Conservation (phyloP, 2,797 vertebrate species). For the Coccyzus lansbergi region DNA sequence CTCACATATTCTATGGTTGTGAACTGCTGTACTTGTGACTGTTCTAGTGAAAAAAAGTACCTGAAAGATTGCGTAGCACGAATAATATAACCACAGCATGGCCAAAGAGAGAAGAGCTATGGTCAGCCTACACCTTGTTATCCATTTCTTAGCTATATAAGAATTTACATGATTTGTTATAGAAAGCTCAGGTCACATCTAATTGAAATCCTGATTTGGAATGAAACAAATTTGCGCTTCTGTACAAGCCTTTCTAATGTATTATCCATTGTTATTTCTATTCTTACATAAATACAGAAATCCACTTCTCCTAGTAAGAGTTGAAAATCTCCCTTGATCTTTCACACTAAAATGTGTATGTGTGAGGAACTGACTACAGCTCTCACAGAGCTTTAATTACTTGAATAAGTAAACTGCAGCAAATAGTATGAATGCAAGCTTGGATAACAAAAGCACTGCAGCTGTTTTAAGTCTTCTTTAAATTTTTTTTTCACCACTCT, state of each 20-base stretch:
- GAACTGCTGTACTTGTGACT: neutral
- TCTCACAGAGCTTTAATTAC: neutral
- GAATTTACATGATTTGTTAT: neutral
- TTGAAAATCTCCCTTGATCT: neutral
- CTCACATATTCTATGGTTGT: neutral
- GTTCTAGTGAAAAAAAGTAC: neutral
- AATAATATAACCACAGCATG: neutral
- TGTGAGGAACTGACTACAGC: neutral
- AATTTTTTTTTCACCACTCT: neutral
- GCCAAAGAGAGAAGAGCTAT: neutral
- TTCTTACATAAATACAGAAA: neutral
- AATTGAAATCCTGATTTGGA: neutral
- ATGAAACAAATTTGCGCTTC: neutral
- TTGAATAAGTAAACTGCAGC: neutral
- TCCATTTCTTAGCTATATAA: neutral
- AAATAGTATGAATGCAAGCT: neutral
- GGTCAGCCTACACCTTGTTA: neutral
- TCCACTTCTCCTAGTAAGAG: neutral
- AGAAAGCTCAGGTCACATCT: neutral
- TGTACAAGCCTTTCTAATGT: neutral
- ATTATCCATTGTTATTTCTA: neutral
- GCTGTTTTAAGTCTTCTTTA: neutral
- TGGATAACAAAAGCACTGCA: neutral
- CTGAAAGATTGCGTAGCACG: neutral
- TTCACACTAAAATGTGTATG: neutral